Percentiles rank a stretch among this genome's conserved stretches.
Evolutionary conservation across 2,797 vertebrate species (phyloP).

Genomic region (Melanogrammus aeglefinus): DNA sequence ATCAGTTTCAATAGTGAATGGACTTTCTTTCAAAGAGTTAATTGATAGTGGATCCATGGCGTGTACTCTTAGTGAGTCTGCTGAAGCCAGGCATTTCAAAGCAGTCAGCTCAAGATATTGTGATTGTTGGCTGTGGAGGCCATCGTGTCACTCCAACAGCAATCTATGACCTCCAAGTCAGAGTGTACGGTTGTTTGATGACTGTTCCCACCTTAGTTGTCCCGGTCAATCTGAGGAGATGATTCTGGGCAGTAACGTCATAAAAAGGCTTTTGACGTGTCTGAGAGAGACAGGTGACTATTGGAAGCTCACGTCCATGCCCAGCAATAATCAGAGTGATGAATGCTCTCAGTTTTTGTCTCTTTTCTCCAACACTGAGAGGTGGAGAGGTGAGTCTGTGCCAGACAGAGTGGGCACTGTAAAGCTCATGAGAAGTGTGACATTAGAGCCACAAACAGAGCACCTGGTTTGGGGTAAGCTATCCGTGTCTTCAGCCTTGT

Average conservation of each 20-base stretch:
- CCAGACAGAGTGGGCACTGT: slow-evolving; percentile 20
- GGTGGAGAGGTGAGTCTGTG: slow-evolving; percentile 23
- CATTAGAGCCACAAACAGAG: neutral
- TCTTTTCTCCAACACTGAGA: neutral
- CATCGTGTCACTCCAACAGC: neutral
- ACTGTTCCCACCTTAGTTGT: neutral
- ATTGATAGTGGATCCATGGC: neutral
- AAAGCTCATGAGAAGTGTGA: slow-evolving; percentile 32
- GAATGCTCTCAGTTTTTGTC: slow-evolving; percentile 9
- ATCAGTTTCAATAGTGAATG: neutral
- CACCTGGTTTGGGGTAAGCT: slow-evolving; percentile 19
- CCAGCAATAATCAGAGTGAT: slow-evolving; percentile 16
- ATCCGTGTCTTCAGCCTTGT: slow-evolving; percentile 17
- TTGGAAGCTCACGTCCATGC: slow-evolving; percentile 4
- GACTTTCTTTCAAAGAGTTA: neutral
- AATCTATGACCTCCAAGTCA: neutral
- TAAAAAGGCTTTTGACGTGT: slow-evolving; percentile 2
- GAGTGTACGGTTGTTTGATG: neutral
- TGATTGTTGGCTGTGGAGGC: neutral
- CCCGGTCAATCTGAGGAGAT: neutral
- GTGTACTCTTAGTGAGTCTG: slow-evolving; percentile 1
- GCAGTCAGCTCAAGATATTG: neutral
- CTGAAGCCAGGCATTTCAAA: neutral
- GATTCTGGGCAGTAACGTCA: neutral
- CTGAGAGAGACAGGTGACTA: slow-evolving; percentile 1